Percentiles rank a stretch among this genome's conserved stretches.
Conservation (phyloP, 2,113 vertebrate species). For the Psammodynastes pulverulentus region DNA sequence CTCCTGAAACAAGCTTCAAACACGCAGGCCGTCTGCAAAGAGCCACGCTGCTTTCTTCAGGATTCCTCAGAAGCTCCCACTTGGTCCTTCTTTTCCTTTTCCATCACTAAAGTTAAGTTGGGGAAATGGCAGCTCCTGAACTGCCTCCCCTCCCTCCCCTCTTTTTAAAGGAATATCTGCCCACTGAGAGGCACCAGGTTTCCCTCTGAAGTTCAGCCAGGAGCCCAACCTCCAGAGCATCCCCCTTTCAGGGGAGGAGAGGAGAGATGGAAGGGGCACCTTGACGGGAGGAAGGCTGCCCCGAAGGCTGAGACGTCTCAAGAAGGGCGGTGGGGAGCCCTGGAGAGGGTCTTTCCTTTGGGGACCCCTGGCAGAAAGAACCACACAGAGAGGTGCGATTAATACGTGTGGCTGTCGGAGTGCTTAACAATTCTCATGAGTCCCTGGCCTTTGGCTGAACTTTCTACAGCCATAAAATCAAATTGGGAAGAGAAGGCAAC, state of each 20-base stretch:
- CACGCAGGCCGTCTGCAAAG: background rate
- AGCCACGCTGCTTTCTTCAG: background rate
- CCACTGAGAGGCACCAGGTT: background rate
- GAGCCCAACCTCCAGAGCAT: fast-evolving
- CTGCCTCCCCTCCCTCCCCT: too few species aligned
- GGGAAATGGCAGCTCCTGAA: background rate
- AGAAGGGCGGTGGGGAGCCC: background rate
- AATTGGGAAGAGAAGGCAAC: background rate
- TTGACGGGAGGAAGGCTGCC: background rate
- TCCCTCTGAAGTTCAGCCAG: background rate
- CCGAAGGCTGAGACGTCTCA: background rate
- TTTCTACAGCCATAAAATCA: background rate
- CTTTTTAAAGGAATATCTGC: background rate
- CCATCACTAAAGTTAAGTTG: background rate
- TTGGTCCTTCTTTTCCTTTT: background rate
- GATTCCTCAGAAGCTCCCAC: background rate
- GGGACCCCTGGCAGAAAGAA: too few species aligned
- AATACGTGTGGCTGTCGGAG: background rate
- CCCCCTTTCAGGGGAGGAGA: fast-evolving
- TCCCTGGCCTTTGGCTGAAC: background rate
- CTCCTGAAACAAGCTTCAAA: fast-evolving
- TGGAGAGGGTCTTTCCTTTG: background rate
- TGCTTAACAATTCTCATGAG: background rate
- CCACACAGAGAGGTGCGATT: background rate
- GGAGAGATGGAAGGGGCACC: background rate